Evolutionary conservation across 2,888 invertebrate genomes (phyloP).

Genomic region (Apotomis turbidana): DNA sequence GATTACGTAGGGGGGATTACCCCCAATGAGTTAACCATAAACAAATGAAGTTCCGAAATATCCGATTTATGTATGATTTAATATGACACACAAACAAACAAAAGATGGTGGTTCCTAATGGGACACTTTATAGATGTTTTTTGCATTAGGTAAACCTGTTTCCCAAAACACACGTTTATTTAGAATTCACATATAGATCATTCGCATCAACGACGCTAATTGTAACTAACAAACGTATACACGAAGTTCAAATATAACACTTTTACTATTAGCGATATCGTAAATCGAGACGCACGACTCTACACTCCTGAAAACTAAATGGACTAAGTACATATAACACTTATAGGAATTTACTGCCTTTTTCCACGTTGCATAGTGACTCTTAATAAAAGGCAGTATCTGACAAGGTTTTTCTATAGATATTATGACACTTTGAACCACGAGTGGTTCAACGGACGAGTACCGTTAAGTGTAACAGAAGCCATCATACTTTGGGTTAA

Average conservation of each 20-base stretch:
- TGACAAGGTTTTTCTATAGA: background rate
- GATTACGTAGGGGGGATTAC: too few relatives aligned
- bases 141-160: background rate
- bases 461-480: slow-evolving; percentile 34
- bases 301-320: background rate
- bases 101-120: too few relatives aligned
- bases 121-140: background rate
- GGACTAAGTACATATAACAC: background rate
- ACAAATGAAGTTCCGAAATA: too few relatives aligned
- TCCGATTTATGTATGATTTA: too few relatives aligned
- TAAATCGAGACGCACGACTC: slow-evolving; percentile 24
- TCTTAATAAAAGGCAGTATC: background rate
- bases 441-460: slow-evolving; percentile 9
- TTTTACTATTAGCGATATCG: slow-evolving; percentile 24
- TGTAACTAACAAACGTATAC: slow-evolving; percentile 4
- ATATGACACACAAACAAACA: too few relatives aligned
- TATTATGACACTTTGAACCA: background rate
- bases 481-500: slow-evolving; percentile 15
- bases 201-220: slow-evolving; percentile 20
- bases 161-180: slow-evolving; percentile 12
- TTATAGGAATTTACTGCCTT: background rate
- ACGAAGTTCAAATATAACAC: slow-evolving; percentile 13
- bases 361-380: background rate
- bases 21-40: too few relatives aligned
- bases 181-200: slow-evolving; percentile 30